phyloP scores from a whole-genome alignment of 2,797 vertebrate species.

The Ceryle rudis region DNA sequence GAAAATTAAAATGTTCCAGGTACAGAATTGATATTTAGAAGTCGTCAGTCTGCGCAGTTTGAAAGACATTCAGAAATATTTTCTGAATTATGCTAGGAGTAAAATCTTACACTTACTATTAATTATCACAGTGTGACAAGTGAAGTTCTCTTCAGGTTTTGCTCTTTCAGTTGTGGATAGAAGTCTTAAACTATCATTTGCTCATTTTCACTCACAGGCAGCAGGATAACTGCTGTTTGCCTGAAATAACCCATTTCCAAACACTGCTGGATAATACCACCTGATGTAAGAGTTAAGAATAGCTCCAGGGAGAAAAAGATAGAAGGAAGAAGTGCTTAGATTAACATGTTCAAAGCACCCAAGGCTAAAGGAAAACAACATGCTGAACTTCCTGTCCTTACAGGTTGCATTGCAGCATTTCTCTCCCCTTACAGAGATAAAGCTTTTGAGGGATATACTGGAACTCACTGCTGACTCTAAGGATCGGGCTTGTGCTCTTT shows the following conservation, averaged over 20 bases:
- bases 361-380: neutral
- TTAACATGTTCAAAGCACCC: neutral
- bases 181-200: neutral
- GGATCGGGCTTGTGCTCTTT: neutral
- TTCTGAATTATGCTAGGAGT: neutral
- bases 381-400: neutral
- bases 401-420: neutral
- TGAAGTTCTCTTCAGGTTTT: neutral
- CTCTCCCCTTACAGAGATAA: neutral
- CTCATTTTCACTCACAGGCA: neutral
- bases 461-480: neutral
- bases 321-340: neutral
- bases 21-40: neutral
- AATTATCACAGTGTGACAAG: neutral
- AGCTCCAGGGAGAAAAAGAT: neutral
- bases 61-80: constrained; percentile 3
- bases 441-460: neutral
- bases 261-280: neutral
- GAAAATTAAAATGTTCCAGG: constrained; percentile 7
- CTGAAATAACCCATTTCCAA: neutral
- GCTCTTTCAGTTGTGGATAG: neutral
- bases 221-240: neutral
- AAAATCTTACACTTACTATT: neutral
- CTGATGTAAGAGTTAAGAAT: neutral
- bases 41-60: neutral